Conservation (phyloP, 1,140 invertebrate genomes). For the Drosophila bifasciata region DNA sequence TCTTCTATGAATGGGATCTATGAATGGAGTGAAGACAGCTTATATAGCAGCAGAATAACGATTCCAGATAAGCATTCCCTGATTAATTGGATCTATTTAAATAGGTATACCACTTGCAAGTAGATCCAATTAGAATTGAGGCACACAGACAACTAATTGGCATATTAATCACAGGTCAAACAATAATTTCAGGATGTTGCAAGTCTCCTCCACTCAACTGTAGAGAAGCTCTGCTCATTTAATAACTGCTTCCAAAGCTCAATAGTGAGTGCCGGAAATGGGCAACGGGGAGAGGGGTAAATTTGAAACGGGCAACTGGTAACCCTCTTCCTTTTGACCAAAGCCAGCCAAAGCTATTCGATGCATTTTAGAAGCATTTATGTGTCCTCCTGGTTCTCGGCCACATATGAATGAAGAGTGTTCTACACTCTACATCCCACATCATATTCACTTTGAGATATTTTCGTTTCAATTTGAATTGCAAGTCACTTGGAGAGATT, state of each 20-base stretch:
- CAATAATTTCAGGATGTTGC: slow-evolving; percentile 1
- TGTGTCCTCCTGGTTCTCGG: slow-evolving; percentile 9
- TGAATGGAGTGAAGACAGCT: too few species aligned
- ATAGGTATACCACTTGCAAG: neutral
- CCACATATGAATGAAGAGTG: neutral
- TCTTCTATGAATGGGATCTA: too few species aligned
- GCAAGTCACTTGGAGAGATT: slow-evolving; percentile 77
- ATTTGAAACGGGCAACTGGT: neutral
- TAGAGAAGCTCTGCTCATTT: slow-evolving; percentile 23
- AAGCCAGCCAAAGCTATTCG: neutral
- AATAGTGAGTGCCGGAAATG: slow-evolving; percentile 12
- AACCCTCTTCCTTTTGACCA: slow-evolving; percentile 8
- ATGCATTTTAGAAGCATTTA: slow-evolving; percentile 53
- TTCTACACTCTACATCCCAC: slow-evolving; percentile 20
- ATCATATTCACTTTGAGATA: slow-evolving; percentile 81
- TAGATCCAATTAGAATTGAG: slow-evolving; percentile 2
- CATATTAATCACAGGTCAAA: slow-evolving; percentile 22
- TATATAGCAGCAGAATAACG: too few species aligned
- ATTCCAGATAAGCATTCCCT: too few species aligned
- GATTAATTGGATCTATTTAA: too few species aligned
- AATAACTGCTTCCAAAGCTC: slow-evolving; percentile 22
- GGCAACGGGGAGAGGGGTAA: neutral
- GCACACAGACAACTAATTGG: slow-evolving; percentile 25
- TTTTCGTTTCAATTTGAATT: slow-evolving; percentile 76
- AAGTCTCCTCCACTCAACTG: neutral